phyloP scores from a whole-genome alignment of 2,888 invertebrate genomes.

The Malachius bipustulatus region DNA sequence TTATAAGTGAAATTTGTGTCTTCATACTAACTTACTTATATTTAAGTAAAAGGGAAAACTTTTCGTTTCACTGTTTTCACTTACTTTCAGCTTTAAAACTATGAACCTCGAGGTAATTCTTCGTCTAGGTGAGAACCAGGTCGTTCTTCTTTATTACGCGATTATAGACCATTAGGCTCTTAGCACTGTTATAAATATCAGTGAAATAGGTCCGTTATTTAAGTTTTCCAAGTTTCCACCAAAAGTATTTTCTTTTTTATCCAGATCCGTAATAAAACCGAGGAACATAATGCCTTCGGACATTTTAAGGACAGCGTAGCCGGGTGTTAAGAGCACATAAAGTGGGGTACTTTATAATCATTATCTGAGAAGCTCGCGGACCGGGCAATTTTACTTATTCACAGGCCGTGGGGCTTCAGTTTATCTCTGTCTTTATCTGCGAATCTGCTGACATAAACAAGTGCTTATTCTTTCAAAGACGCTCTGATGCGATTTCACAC shows the following conservation, averaged over 20 bases:
- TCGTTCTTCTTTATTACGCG: too few species aligned
- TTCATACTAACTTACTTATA: too few species aligned
- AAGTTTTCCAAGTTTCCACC: too few species aligned
- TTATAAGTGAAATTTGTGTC: too few species aligned
- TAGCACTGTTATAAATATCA: too few species aligned
- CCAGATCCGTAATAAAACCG: conserved; percentile 22
- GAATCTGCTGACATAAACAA: conserved; percentile 11
- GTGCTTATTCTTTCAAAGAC: conserved; percentile 10
- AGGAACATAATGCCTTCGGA: conserved; percentile 28
- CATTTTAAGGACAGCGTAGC: conserved; percentile 26
- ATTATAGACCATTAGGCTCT: too few species aligned
- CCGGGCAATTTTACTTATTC: conserved; percentile 27
- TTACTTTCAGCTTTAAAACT: too few species aligned
- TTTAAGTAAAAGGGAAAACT: too few species aligned
- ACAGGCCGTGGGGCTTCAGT: conserved; percentile 7
- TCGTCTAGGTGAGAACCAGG: too few species aligned
- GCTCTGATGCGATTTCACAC: conserved; percentile 4
- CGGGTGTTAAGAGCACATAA: conserved; percentile 30
- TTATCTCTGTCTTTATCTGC: conserved; percentile 5
- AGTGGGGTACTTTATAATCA: conserved; percentile 31
- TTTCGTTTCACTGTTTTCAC: too few species aligned
- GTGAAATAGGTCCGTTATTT: too few species aligned
- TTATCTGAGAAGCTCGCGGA: conserved; percentile 27
- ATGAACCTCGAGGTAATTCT: too few species aligned
- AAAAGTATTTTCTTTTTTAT: conserved; percentile 14